These are phyloP conservation scores for Lepilemur ruficaudatus DNA, from an alignment of 2,797 vertebrate species.

Conservation along the genomic window DNA sequence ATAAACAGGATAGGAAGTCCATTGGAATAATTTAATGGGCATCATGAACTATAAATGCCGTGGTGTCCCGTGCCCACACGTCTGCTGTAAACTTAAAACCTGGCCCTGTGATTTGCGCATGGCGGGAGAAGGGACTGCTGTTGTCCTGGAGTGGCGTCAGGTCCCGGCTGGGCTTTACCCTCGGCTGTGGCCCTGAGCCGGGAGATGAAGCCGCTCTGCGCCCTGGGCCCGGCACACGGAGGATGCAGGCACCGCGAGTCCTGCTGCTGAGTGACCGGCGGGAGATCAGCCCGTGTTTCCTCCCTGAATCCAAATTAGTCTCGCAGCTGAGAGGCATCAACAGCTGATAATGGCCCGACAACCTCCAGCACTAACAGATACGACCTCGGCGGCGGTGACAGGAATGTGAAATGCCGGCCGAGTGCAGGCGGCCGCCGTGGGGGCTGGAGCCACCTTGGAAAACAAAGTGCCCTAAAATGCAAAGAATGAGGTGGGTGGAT, in stretches of 20 bases:
- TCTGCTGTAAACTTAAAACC: constrained; percentile 5
- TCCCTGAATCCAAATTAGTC: constrained; percentile 84
- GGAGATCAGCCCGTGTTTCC: constrained; percentile 76
- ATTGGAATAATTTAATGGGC: constrained; percentile 48
- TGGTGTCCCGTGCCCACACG: background rate
- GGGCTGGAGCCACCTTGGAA: constrained; percentile 10
- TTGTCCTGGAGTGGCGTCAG: background rate
- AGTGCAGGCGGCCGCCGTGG: fast-evolving
- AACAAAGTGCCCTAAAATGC: constrained; percentile 27
- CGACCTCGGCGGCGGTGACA: constrained; percentile 69
- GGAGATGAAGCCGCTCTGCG: background rate
- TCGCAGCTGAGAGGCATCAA: constrained; percentile 79
- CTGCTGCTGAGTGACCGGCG: constrained; percentile 57
- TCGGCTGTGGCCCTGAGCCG: background rate
- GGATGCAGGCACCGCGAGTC: constrained; percentile 54
- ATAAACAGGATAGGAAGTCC: background rate
- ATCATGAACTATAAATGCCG: constrained; percentile 52
- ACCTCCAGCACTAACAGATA: constrained; percentile 75
- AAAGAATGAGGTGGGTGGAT: background rate
- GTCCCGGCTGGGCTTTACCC: background rate
- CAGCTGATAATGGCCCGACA: constrained; percentile 77
- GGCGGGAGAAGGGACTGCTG: constrained; percentile 76
- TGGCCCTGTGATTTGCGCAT: constrained; percentile 73
- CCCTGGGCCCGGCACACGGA: background rate
- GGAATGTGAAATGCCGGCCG: constrained; percentile 69